Evolutionary conservation across 2,888 invertebrate genomes (phyloP).

Genomic region (Andrena praecox): DNA sequence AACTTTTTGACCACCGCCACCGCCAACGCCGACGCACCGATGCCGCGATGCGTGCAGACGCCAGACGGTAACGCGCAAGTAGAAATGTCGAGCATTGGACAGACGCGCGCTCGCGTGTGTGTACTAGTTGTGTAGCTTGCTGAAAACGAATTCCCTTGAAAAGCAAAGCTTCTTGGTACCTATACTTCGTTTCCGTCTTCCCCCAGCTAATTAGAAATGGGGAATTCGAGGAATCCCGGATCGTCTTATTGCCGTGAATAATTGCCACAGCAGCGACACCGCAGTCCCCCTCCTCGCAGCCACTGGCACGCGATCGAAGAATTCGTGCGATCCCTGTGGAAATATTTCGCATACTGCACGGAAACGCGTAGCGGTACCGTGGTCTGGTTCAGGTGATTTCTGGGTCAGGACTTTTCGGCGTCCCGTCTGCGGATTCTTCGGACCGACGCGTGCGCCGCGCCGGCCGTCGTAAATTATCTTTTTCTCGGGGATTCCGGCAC

Average conservation of each 20-base stretch:
- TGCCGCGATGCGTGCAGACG: no score
- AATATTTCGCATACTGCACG: constrained; percentile 31
- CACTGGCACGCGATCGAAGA: not conserved
- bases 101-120: no score
- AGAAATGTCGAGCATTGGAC: no score
- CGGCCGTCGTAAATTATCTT: constrained; percentile 15
- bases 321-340: not conserved
- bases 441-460: not conserved
- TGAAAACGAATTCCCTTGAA: no score
- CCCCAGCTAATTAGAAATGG: no score
- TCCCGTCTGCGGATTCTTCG: not conserved
- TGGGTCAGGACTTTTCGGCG: constrained; percentile 54
- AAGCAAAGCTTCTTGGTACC: no score
- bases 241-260: not conserved
- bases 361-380: constrained; percentile 58
- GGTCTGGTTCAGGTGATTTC: constrained; percentile 49
- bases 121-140: no score
- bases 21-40: no score
- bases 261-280: not conserved
- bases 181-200: no score
- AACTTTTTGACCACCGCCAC: no score
- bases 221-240: no score
- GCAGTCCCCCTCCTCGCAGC: not conserved
- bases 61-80: no score
- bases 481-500: constrained; percentile 23